Evolutionary conservation across 2,888 invertebrate species (phyloP).

Genomic region (Trachelus tabidus): DNA sequence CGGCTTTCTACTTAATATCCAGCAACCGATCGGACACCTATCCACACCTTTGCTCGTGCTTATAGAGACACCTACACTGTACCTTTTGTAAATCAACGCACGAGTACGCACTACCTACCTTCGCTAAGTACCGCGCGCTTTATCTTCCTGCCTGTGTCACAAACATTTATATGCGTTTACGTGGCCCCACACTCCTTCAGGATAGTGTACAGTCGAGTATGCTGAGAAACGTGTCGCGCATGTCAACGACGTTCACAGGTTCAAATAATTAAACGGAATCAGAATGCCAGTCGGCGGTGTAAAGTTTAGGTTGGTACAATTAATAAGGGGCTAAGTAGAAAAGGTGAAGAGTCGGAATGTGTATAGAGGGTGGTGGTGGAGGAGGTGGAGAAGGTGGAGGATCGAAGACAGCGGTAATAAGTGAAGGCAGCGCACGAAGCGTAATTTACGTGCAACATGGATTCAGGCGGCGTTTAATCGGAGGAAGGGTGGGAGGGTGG

Average conservation of each 20-base stretch:
- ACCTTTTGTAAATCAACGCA: no score
- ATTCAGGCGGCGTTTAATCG: slow-evolving; percentile 55
- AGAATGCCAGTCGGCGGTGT: no score
- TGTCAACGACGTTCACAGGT: not conserved
- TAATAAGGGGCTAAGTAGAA: no score
- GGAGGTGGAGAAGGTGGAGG: not conserved
- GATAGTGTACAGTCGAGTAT: not conserved
- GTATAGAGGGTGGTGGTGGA: not conserved
- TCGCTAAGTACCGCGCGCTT: no score
- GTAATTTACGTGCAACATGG: slow-evolving; percentile 58
- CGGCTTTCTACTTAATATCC: slow-evolving; percentile 36
- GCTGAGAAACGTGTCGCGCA: not conserved
- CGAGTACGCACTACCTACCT: no score
- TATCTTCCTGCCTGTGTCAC: no score
- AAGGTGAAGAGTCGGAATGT: no score
- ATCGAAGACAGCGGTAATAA: slow-evolving; percentile 43
- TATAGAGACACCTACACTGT: no score
- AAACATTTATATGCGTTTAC: no score
- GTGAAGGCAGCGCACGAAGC: slow-evolving; percentile 39
- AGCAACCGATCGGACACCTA: slow-evolving; percentile 12
- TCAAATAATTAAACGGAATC: slow-evolving; percentile 9
- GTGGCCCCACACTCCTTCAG: not conserved
- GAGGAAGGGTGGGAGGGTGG: slow-evolving; percentile 38
- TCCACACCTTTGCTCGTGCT: slow-evolving; percentile 14
- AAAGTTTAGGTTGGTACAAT: no score